Evolutionary conservation across 2,113 vertebrate genomes (phyloP), one percentile per base, ranked within the genome.

Genomic region (Junco hyemalis): DNA sequence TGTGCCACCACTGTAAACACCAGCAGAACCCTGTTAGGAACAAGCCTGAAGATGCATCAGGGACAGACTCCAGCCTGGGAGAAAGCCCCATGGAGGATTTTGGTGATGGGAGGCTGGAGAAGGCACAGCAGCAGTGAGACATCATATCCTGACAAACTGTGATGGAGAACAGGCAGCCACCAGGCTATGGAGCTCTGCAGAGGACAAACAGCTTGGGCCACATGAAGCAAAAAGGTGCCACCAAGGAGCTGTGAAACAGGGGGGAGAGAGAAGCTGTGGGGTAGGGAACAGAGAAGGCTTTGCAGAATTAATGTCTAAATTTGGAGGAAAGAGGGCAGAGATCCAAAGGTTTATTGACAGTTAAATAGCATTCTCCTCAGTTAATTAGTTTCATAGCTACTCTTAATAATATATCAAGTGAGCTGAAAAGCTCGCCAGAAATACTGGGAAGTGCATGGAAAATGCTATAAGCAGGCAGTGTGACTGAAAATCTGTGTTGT

Each of bases 321-420:
- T 81, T 95, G 44, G 69, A 90, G 65, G 51, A 64, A 93, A 70
- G 47, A 94, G 26, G 88, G 92, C 79, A 95, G 90, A 88, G 64
- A 74, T 90, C 90, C 94, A 93, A 92, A 92, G 64, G 79, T 95
- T 94, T 97, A 96, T 92, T 93, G 93, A 95, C 94, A 94, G 92
- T 93, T 92, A 96, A 96, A 90, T 93, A 90, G 85, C 68, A 93
- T 95, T 94, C 65, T 94, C 95, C 80, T 88, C 88, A 92, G 92
- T 86, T 97, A 95, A 96, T 96, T 97, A 93, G 85, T 93, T 96
- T 95, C 82, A 93, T 95, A 83, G 95, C 92, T 90, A 45, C 88
- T 78, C 83, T 78, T 96, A 93, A 90, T 90, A 88, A 60, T 96
- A 83, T 47, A 93, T 88, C 90, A 96, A 94, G 56, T 40, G 60